Evolutionary conservation across 2,797 vertebrate species (phyloP).

Genomic region (Scolopax rusticola): DNA sequence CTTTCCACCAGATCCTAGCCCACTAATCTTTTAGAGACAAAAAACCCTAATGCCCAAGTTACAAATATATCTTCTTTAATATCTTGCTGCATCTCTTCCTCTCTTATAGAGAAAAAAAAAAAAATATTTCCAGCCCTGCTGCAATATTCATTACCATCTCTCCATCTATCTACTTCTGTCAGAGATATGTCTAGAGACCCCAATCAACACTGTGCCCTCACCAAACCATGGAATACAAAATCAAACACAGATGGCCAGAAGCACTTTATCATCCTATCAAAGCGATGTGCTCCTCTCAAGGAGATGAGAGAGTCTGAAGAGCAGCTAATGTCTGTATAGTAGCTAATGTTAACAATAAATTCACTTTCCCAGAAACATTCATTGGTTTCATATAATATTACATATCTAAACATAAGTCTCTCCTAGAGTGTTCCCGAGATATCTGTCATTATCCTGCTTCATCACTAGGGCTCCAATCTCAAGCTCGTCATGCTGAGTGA

Average conservation of each 20-base stretch:
- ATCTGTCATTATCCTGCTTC: not conserved
- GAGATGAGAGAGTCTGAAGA: not conserved
- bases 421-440: not conserved
- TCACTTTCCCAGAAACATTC: not conserved
- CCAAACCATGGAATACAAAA: not conserved
- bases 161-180: not conserved
- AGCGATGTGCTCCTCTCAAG: fast-evolving
- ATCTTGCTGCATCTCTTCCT: not conserved
- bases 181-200: not conserved
- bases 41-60: not conserved
- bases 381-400: not conserved
- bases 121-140: not conserved
- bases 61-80: not conserved
- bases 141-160: not conserved
- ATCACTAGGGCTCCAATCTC: not conserved
- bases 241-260: not conserved
- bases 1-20: not conserved
- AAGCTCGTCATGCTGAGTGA: not conserved
- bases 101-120: not conserved
- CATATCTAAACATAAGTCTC: not conserved
- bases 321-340: not conserved
- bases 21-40: not conserved
- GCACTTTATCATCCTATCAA: not conserved
- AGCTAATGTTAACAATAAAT: not conserved
- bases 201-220: not conserved